Base-by-base conservation (phyloP, 2,797 vertebrate species). In the Protosalanx chinensis region DNA sequence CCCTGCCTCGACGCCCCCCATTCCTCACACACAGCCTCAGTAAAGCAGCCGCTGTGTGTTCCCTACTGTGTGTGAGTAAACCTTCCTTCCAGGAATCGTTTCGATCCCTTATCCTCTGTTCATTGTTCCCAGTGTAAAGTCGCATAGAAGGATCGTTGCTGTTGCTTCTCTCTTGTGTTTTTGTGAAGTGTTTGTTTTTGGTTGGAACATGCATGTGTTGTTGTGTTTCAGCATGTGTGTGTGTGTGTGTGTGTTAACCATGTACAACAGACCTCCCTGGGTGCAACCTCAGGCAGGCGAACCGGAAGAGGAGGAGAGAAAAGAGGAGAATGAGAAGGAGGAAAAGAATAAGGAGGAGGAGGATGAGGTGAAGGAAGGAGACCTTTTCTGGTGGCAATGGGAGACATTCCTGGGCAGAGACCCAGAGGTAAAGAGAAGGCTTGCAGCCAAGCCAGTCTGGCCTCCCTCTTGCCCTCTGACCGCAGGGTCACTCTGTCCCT, bases 331-430 rank as follows among this genome's bases (percentile, higher is more conserved):
- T 30, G 79, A 73, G 69, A 78, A 83, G 81, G 69, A 78, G 77
- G 78, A 65, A 18, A 23, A 6, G 33, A 12, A 60, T 27, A 30
- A 57, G 62, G 49, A 65, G 2, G 49, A 67, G 5, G 35, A 32
- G 67, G 4, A 46, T 79, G 71, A 81, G 70, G 73, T 49, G 68
- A 74, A 79, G 82, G 75, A 82, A 73, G 20, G 64, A 72, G 80
- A 87, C 74, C 41, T 81, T 35, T 6, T 79, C 5, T 92, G 92
- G 82, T 92, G 91, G 37, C 91, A 94, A 81, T 94, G 92, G 81
- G 93, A 91, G 65, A 88, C 88, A 29, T 82, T 94, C 67, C 76
- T 86, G 71, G 88, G 86, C 75, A 27, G 68, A 74, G 71, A 72
- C 68, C 72, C 78, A 41, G 83, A 92, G 92, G 92, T 93, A 93